These are phyloP conservation scores for Rhizomys pruinosus DNA, from an alignment of 2,113 vertebrate genomes.

Conservation along the genomic window DNA sequence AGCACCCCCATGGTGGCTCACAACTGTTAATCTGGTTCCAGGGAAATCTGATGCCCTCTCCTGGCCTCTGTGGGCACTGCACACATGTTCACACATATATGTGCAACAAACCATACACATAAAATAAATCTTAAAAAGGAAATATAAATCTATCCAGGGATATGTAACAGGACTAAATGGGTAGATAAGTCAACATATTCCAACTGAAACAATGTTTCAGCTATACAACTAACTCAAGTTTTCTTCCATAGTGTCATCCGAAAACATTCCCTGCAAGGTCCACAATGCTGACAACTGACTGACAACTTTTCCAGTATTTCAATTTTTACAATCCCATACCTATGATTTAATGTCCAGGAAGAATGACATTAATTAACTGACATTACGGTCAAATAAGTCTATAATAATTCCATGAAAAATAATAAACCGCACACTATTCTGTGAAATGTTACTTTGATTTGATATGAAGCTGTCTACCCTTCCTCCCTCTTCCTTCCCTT, in stretches of 20 bases:
- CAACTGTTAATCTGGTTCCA: no score
- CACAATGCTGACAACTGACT: not conserved
- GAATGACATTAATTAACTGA: not conserved
- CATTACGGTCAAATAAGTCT: not conserved
- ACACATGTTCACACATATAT: no score
- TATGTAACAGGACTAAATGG: conserved; percentile 58
- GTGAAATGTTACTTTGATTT: not conserved
- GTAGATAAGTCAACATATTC: conserved; percentile 67
- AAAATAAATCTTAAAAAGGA: no score
- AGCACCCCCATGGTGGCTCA: no score
- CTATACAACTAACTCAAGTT: conserved; percentile 56
- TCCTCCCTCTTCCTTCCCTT: not conserved
- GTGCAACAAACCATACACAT: no score
- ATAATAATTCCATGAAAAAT: not conserved
- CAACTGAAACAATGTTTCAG: conserved; percentile 57
- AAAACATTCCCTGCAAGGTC: not conserved
- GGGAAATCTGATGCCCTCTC: no score
- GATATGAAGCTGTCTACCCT: no score
- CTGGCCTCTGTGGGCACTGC: no score
- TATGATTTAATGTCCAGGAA: conserved; percentile 6
- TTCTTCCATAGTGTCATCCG: conserved; percentile 46
- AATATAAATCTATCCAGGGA: conserved; percentile 48
- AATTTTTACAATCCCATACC: conserved; percentile 21
- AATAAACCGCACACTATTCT: not conserved
- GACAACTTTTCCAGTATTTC: not conserved